These are phyloP conservation scores for Molossus alvarezi DNA, from an alignment of 2,797 vertebrate genomes.

Conservation along the genomic window DNA sequence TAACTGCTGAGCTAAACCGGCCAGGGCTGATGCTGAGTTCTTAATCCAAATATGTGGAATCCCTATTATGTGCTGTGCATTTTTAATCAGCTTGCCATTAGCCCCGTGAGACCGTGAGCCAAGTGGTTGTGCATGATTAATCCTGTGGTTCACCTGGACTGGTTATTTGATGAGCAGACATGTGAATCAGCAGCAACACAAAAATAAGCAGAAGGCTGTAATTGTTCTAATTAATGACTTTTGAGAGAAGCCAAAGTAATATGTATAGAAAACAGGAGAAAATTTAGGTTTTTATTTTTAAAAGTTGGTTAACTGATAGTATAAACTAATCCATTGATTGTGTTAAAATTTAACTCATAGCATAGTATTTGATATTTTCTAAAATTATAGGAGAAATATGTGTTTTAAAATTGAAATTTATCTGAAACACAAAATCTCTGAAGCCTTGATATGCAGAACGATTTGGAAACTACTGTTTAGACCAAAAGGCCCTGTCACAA, in stretches of 20 bases:
- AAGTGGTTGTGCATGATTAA: background rate
- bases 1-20: no score
- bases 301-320: background rate
- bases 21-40: background rate
- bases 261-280: background rate
- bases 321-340: background rate
- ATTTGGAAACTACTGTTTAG: slow-evolving; percentile 15
- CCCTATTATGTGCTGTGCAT: background rate
- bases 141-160: background rate
- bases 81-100: slow-evolving; percentile 32
- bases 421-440: background rate
- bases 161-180: slow-evolving; percentile 27
- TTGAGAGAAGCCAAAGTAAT: slow-evolving; percentile 42
- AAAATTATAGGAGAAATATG: slow-evolving; percentile 24
- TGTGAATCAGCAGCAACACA: background rate
- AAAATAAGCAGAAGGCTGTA: background rate
- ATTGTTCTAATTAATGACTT: slow-evolving; percentile 19
- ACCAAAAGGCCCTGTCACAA: background rate
- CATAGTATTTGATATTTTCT: slow-evolving; percentile 37
- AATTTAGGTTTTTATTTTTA: background rate
- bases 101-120: background rate
- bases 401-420: slow-evolving; percentile 43
- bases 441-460: background rate
- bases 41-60: background rate
- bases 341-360: slow-evolving; percentile 45